phyloP scores from a whole-genome alignment of 2,888 invertebrate genomes.

The Belgica antarctica region DNA sequence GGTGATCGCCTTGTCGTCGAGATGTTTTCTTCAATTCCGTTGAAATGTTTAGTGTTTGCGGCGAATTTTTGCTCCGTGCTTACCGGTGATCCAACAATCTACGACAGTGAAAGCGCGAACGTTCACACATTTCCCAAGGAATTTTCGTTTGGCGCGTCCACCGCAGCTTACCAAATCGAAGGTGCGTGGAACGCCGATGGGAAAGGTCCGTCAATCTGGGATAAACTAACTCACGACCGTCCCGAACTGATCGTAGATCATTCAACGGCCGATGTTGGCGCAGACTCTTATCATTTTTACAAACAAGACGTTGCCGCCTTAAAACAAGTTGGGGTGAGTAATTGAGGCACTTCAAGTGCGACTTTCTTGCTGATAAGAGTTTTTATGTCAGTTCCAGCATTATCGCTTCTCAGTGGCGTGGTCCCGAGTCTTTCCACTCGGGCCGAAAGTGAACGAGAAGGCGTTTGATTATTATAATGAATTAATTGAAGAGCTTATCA shows the following conservation, averaged over 20 bases:
- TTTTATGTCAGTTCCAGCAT: constrained; percentile 21
- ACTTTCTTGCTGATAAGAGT: background rate
- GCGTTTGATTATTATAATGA: constrained; percentile 67
- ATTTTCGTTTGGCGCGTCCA: constrained; percentile 44
- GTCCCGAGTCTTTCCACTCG: constrained; percentile 63
- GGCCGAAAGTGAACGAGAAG: constrained; percentile 58
- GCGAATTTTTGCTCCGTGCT: too few relatives aligned
- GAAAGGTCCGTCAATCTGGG: constrained; percentile 59
- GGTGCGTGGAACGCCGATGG: constrained; percentile 64
- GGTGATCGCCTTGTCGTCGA: too few relatives aligned
- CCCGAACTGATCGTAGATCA: constrained; percentile 54
- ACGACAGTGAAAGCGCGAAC: too few relatives aligned
- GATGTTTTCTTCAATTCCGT: too few relatives aligned
- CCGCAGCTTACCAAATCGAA: constrained; percentile 64
- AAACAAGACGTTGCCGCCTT: constrained; percentile 60
- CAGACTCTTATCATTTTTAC: constrained; percentile 62
- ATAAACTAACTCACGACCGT: constrained; percentile 52
- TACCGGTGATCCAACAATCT: too few relatives aligned
- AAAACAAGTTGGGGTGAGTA: constrained; percentile 56
- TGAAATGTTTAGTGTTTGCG: too few relatives aligned
- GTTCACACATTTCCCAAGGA: constrained; percentile 41
- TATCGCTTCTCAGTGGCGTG: constrained; percentile 65
- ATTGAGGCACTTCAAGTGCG: background rate
- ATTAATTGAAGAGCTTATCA: constrained; percentile 62
- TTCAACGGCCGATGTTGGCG: constrained; percentile 60